These are phyloP conservation scores for Lucilia sericata DNA, from an alignment of 1,140 invertebrate species.

Conservation along the genomic window DNA sequence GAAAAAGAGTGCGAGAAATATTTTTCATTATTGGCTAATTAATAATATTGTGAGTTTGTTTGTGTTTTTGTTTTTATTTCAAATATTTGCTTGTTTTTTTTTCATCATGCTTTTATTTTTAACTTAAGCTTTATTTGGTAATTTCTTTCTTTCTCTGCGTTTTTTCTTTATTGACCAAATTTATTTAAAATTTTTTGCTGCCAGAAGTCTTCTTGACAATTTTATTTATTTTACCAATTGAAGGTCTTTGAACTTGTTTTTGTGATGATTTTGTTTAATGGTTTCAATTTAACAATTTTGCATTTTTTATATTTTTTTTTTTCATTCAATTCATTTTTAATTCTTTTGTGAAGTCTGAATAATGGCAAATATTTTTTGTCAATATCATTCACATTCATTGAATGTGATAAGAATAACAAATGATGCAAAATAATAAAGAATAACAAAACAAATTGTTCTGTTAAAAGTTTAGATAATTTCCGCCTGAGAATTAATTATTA, in stretches of 20 bases:
- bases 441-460: conserved; percentile 28
- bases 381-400: not conserved
- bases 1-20: not conserved
- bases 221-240: not conserved
- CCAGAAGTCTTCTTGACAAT: not conserved
- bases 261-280: not conserved
- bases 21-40: not conserved
- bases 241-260: conserved; percentile 43
- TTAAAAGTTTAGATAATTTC: conserved; percentile 40
- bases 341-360: not conserved
- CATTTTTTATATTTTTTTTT: not conserved
- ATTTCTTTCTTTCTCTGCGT: not conserved
- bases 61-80: not conserved
- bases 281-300: conserved; percentile 19
- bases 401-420: conserved; percentile 9
- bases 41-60: not conserved
- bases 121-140: conserved; percentile 12
- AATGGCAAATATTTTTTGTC: not conserved
- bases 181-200: not conserved
- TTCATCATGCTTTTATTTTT: not conserved
- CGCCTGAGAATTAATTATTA: conserved; percentile 30
- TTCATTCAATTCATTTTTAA: too few species aligned
- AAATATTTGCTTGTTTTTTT: not conserved
- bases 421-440: not conserved
- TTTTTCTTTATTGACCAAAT: not conserved